Base-by-base conservation (phyloP, 2,797 vertebrate species). In the Onychomys torridus region DNA sequence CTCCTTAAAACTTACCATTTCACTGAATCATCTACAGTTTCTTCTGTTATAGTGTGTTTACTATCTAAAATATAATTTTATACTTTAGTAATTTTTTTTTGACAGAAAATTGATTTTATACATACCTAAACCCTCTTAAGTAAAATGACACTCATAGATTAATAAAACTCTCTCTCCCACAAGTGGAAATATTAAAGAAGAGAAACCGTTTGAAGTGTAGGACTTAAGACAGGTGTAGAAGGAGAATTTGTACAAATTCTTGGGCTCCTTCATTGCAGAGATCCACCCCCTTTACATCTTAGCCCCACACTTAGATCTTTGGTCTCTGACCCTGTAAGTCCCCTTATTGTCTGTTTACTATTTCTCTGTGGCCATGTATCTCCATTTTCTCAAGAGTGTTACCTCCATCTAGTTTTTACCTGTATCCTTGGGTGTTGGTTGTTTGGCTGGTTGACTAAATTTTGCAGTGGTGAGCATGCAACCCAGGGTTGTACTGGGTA, bases 131-230 rank as follows among this genome's bases (percentile, higher is more conserved):
- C 63, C 32, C 46, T 78, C 78, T 93, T 55, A 63, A 7, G 88
- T 95, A 83, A 96, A 89, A 79, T 87, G 40, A 96, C 93, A 6
- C 43, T 95, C 4, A 52, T 29, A 46, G n/a, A 43, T 89, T 78
- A 71, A 77, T 96, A 91, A 91, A 76, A 29, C 12, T 65, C 71
- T 89, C 81, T 96, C 12, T 79, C 85, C 95, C 52, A 82, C 3
- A 89, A 85, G 84, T 89, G 34, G 92, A n/a, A 97, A 95, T 92
- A 86, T 89, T 88, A 77, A 89, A 25, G 10, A 88, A 88, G 23
- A 75, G 34, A 73, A 46, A 71, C 1, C 11, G 25, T 91, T 23
- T 34, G 29, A 88, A 91, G n/a, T 67, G 46, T 93, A 88, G 43
- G 40, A 59, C 76, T 65, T 40, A 65, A 65, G 61, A 90, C 37